These are phyloP conservation scores for Macaria liturata DNA, from an alignment of 2,888 invertebrate genomes.

Conservation along the genomic window DNA sequence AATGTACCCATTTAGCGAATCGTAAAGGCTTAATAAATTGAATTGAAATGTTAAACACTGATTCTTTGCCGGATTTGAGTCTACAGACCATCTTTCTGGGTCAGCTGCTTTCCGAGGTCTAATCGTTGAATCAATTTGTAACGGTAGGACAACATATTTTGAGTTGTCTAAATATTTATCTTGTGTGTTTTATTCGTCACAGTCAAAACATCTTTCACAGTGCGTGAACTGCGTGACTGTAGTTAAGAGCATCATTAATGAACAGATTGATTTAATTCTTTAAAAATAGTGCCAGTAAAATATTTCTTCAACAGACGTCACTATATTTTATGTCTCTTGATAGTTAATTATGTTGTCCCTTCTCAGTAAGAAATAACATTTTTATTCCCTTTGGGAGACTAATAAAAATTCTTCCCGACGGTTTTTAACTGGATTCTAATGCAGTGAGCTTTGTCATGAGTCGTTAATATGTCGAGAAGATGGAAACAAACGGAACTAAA, in stretches of 20 bases:
- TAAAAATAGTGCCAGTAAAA: constrained; percentile 33
- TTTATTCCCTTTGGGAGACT: constrained; percentile 61
- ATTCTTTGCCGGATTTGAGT: constrained; percentile 24
- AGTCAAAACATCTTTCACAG: neutral
- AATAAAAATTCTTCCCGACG: constrained; percentile 71
- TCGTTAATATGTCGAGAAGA: constrained; percentile 17
- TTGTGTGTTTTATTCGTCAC: constrained; percentile 24
- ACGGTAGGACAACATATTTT: constrained; percentile 53
- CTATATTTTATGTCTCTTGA: constrained; percentile 42
- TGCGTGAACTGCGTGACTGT: neutral
- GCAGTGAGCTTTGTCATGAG: constrained; percentile 45
- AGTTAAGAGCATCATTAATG: constrained; percentile 7
- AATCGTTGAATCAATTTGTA: constrained; percentile 39
- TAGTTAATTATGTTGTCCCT: constrained; percentile 59
- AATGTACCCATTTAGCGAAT: no score
- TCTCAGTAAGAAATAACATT: constrained; percentile 58
- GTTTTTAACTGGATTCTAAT: constrained; percentile 64
- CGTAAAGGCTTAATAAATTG: constrained; percentile 30
- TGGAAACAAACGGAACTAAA: constrained; percentile 18
- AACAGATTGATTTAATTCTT: constrained; percentile 12
- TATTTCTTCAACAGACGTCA: constrained; percentile 36
- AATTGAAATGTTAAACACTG: constrained; percentile 39
- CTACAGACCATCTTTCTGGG: constrained; percentile 39
- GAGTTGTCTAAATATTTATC: constrained; percentile 40
- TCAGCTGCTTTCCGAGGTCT: constrained; percentile 36